phyloP scores from a whole-genome alignment of 23 tunicate species.

The Styela clava region DNA sequence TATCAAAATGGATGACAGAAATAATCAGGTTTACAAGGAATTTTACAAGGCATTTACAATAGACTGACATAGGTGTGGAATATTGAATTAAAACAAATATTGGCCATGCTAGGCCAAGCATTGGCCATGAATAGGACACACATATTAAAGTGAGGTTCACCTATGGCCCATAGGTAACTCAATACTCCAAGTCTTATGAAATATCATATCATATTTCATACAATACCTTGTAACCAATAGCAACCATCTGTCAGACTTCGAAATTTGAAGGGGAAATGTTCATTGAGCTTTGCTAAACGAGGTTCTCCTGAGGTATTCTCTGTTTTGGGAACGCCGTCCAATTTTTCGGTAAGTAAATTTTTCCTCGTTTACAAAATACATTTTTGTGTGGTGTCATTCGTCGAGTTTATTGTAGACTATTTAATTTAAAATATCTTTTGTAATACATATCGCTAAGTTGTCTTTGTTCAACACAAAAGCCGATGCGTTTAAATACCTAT shows the following conservation, averaged over 20 bases:
- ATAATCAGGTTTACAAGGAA: neutral
- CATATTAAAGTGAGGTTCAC: too few species aligned
- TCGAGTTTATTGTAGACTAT: neutral
- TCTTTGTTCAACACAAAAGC: neutral
- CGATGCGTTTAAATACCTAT: neutral
- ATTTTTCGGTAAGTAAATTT: neutral
- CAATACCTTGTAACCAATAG: neutral
- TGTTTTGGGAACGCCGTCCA: constrained; percentile 26
- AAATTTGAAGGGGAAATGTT: neutral
- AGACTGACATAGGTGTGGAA: neutral
- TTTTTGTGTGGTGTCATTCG: neutral
- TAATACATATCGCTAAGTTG: neutral
- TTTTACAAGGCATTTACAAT: neutral
- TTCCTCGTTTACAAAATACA: constrained; percentile 11
- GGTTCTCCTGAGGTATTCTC: neutral
- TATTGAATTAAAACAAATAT: too few species aligned
- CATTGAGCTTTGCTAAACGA: neutral
- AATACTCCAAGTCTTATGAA: too few species aligned
- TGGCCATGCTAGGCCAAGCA: neutral
- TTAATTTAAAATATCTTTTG: neutral
- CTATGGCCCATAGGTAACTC: too few species aligned
- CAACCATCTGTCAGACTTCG: neutral
- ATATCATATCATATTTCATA: constrained; percentile 18
- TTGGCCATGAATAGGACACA: neutral
- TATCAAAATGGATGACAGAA: too few species aligned